Evolutionary conservation across 2,888 invertebrate species (phyloP), one percentile per base, ranked within the genome.

Genomic region (Polyploca ridens): DNA sequence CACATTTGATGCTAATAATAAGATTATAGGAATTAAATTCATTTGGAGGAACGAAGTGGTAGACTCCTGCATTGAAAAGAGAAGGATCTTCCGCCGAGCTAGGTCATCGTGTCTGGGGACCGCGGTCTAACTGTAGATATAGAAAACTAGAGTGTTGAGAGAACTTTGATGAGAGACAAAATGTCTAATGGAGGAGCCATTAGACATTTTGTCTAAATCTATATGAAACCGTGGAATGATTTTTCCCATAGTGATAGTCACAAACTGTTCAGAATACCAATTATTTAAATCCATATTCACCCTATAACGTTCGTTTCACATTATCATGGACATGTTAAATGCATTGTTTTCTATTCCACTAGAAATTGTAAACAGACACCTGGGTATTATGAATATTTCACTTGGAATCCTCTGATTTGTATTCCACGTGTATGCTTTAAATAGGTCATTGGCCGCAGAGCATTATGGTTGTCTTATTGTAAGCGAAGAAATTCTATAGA

Each of bases 341-440:
- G 54, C 54, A 54, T 54, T 54, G 54, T 54, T 54, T 54, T 54
- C 19, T 54, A 54, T 54, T 54, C 19, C 7, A 54, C 16, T 7
- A 54, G n/a, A 19, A 54, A 54, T 54, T 54, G 19, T 54, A 54
- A 54, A 46, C 46, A 46, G 44, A 19, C 54, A 54, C 54, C 54
- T 54, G 54, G 54, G 14, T 3, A 10, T 19, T 49, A 54, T 54
- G 54, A 54, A 54, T 54, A 54, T 54, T 10, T 54, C 54, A 54
- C 49, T 7, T 7, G 10, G 54, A 54, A 54, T 19, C 19, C 54
- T 14, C 54, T 8, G 54, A 19, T 54, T 54, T 19, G 54, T 54
- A 54, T 54, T 54, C 54, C 19, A 5, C 54, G 19, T 19, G 54
- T 19, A 19, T 54, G 8, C 54, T 4, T 54, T 5, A 54, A 49